Evolutionary conservation across 2,113 vertebrate genomes (phyloP), one percentile per base, ranked within the genome.

Genomic region (Thunnus maccoyii): DNA sequence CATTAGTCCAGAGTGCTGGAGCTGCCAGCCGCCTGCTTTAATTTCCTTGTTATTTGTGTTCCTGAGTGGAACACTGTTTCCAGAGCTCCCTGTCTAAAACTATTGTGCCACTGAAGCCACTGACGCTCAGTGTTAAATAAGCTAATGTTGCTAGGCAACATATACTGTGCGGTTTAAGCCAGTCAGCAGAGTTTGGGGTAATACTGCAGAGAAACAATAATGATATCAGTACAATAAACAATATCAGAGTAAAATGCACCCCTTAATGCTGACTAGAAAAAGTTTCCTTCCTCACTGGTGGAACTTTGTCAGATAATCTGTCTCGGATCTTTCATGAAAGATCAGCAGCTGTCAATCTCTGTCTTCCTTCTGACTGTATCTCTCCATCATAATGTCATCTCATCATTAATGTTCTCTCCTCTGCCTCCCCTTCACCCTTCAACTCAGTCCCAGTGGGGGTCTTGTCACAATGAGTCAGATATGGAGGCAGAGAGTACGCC

Each of bases 81-180:
- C 67, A 61, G 32, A 8, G 51, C 71, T 56, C 58, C 10, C 32
- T 9, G 4, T 80, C 54, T 77, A 20, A 76, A 73, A 62, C 62
- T 69, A 61, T 16, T 66, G 27, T 65, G 30, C 62, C 20, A 57
- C 58, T 50, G 32, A 36, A 71, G 69, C 60, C 2, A 11, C 55
- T 61, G 56, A 70, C 56, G 51, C 30, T 54, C 54, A 22, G 36
- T 75, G 61, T 72, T 72, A 72, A 82, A 74, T 73, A 57, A 61
- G 66, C 16, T 20, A 47, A 68, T 63, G 85, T 88, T 88, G 86
- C 86, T 72, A 83, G 73, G 88, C 77, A 90, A 87, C 88, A 22
- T 68, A 76, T 25, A 50, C 22, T 71, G 46, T 58, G 51, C 0
- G 3, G 30, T 80, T 69, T 18, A 44, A 72, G 22, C 52, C 82